Conservation (phyloP, 1,140 invertebrate species). For the Diabrotica undecimpunctata region DNA sequence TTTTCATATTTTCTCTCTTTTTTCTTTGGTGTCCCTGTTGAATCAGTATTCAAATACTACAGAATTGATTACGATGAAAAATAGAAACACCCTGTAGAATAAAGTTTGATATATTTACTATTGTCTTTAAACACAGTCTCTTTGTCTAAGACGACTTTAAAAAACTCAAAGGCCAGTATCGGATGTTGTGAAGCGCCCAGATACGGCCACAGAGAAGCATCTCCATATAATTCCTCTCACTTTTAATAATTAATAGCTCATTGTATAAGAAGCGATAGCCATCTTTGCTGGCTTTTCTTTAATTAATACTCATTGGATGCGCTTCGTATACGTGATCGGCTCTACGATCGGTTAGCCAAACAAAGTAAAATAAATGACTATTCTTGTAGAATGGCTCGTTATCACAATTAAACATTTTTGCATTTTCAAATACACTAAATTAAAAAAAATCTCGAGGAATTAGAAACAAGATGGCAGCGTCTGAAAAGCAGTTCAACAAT, state of each 20-base stretch:
- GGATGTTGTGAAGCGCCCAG: neutral
- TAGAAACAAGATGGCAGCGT: too few species aligned
- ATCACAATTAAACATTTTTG: neutral
- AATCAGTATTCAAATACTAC: too few species aligned
- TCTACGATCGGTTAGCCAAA: neutral
- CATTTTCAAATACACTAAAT: too few species aligned
- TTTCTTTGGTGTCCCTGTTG: too few species aligned
- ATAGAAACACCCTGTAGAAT: too few species aligned
- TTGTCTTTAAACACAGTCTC: neutral
- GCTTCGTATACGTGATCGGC: neutral
- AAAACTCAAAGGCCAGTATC: neutral
- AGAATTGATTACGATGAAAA: too few species aligned
- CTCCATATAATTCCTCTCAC: neutral
- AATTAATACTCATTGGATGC: conserved; percentile 1
- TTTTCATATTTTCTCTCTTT: too few species aligned
- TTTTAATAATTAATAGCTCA: conserved; percentile 1
- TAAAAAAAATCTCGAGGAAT: too few species aligned
- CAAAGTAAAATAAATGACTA: neutral
- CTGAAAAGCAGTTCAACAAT: too few species aligned
- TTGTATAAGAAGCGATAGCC: conserved; percentile 2
- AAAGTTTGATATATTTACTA: neutral
- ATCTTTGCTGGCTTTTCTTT: neutral
- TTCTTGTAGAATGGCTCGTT: neutral
- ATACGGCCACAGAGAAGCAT: neutral
- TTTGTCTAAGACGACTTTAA: neutral